Conservation (phyloP, 2,797 vertebrate genomes). For the Diplodus puntazzo region DNA sequence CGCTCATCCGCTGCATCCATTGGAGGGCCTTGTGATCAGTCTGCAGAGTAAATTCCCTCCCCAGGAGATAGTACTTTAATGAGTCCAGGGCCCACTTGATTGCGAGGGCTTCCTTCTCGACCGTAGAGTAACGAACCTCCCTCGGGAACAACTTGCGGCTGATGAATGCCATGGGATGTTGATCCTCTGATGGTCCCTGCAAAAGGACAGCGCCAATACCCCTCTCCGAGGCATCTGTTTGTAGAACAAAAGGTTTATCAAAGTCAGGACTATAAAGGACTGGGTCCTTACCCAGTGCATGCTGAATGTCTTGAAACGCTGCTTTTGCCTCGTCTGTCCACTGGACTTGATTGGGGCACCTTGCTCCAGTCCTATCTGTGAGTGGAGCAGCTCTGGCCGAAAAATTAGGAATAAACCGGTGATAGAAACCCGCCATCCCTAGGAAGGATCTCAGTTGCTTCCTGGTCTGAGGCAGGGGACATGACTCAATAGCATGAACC, state of each 20-base stretch:
- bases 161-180: too few species aligned
- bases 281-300: conserved; percentile 8
- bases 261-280: conserved; percentile 20
- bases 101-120: too few species aligned
- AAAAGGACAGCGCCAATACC: too few species aligned
- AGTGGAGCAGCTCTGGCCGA: background rate
- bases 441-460: background rate
- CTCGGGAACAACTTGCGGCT: too few species aligned
- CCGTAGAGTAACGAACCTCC: too few species aligned
- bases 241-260: background rate
- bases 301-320: background rate
- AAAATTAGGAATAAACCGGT: background rate
- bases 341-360: background rate
- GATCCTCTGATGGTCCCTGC: too few species aligned
- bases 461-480: background rate
- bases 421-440: background rate
- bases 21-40: too few species aligned
- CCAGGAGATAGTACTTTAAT: too few species aligned
- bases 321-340: conserved; percentile 5
- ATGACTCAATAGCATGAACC: background rate
- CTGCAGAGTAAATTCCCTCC: too few species aligned
- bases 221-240: too few species aligned
- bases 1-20: too few species aligned
- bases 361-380: background rate
- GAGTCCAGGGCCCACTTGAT: too few species aligned